Base-by-base conservation (phyloP, 2,113 vertebrate species). In the Ictalurus punctatus region DNA sequence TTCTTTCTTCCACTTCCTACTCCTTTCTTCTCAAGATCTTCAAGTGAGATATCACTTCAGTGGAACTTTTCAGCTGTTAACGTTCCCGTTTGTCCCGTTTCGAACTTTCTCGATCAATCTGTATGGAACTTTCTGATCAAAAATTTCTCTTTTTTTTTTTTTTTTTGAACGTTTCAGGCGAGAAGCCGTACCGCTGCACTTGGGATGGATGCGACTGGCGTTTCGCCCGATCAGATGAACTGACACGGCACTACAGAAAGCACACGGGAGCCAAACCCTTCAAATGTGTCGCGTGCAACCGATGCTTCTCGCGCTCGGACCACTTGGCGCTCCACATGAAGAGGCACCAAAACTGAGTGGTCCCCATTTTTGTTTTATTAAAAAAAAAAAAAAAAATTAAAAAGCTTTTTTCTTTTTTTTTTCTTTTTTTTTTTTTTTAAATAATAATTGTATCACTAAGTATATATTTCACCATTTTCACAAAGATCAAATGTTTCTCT, bases 291-390 rank as follows among this genome's bases (percentile, higher is more conserved):
- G 95, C 95, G 25, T 96, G 96, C 3, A 96, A 95, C 84, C 96
- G 96, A 59, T 96, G 96, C 92, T 96, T 96, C 94, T 96, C 96
- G 69, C 96, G 96, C 89, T 96, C 96, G 0, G 96, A 96, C 93
- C 96, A 96, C 86, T 93, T 96, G 92, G 96, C 96, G 6, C 94
- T 96, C 65, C 96, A 96, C 94, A 96, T 96, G 96, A 96, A 96
- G 90, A 90, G 96, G 88, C 91, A 92, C 78, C 91, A 92, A 85
- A 92, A 92, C 88, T 92, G 83, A 90, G 8, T 8, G 27, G 56
- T 61, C 56, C 27, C 63, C 9, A 4, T 4, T 27, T 10, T 84
- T 65, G 44, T 48, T 48, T 52, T 63, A 56, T 13, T 56, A 14
- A 56, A 56, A 56, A 56, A 56, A 56, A 56, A 2, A 0, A 56